phyloP scores from a whole-genome alignment of 2,888 invertebrate genomes.

The Macroteleia sp. region DNA sequence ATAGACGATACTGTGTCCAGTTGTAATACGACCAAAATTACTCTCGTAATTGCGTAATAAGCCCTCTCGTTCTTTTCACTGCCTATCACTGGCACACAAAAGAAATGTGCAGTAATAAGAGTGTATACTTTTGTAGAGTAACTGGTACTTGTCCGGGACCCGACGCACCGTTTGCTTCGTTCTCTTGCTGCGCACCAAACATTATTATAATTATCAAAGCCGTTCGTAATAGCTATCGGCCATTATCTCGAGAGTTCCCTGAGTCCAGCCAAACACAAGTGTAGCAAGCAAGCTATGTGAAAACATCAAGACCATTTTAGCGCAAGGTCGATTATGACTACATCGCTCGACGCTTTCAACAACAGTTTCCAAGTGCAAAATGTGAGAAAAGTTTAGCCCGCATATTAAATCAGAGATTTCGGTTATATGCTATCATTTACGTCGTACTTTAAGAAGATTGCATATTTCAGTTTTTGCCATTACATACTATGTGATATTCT shows the following conservation, averaged over 20 bases:
- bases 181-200: slow-evolving; percentile 64
- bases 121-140: slow-evolving; percentile 72
- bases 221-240: slow-evolving; percentile 69
- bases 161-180: slow-evolving; percentile 49
- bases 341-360: slow-evolving; percentile 64
- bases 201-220: slow-evolving; percentile 80
- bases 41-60: slow-evolving; percentile 81
- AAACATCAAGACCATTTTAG: slow-evolving; percentile 74
- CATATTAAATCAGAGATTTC: slow-evolving; percentile 34
- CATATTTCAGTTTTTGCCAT: slow-evolving; percentile 10
- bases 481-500: too few species aligned
- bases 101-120: slow-evolving; percentile 74
- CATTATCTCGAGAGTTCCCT: slow-evolving; percentile 66
- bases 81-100: slow-evolving; percentile 66
- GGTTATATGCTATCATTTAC: slow-evolving; percentile 23
- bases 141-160: slow-evolving; percentile 62
- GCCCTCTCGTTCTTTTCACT: slow-evolving; percentile 70
- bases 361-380: slow-evolving; percentile 43
- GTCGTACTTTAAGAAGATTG: not conserved
- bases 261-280: slow-evolving; percentile 67
- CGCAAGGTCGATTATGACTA: slow-evolving; percentile 73
- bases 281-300: slow-evolving; percentile 71
- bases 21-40: slow-evolving; percentile 77
- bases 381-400: slow-evolving; percentile 37
- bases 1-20: slow-evolving; percentile 68